Evolutionary conservation across 2,797 vertebrate genomes (phyloP).

Genomic region (Molossus molossus): DNA sequence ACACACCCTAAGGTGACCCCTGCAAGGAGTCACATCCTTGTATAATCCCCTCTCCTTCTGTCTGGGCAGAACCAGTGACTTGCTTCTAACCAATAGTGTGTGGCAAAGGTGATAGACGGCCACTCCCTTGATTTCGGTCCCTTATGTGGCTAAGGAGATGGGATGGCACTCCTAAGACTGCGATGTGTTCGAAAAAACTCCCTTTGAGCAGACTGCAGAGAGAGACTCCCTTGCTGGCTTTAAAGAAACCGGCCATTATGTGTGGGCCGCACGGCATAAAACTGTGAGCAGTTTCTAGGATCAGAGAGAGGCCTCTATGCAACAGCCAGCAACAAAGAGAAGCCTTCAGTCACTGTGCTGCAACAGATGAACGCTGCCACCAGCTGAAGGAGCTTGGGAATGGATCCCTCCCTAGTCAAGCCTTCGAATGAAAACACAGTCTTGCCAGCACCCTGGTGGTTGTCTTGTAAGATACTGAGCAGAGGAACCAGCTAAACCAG

Average conservation of each 20-base stretch:
- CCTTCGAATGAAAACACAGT: neutral
- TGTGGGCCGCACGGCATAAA: neutral
- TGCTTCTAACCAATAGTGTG: neutral
- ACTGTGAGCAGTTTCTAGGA: neutral
- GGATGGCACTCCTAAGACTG: neutral
- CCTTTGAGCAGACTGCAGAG: neutral
- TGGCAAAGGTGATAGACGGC: neutral
- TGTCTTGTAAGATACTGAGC: neutral
- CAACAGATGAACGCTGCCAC: neutral
- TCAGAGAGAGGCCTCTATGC: neutral
- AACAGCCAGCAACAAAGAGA: neutral
- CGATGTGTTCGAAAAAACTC: neutral
- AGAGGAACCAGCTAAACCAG: neutral
- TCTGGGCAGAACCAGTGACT: neutral
- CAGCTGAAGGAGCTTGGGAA: neutral
- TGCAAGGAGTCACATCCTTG: neutral
- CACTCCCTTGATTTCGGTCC: neutral
- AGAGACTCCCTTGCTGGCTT: neutral
- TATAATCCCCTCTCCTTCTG: neutral
- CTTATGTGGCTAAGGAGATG: neutral
- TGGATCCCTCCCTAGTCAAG: neutral
- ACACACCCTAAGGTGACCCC: neutral
- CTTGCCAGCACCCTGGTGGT: neutral
- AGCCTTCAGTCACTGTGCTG: neutral
- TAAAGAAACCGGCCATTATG: neutral